Evolutionary conservation across 2,888 invertebrate species (phyloP).

Genomic region (Conus canariensis): DNA sequence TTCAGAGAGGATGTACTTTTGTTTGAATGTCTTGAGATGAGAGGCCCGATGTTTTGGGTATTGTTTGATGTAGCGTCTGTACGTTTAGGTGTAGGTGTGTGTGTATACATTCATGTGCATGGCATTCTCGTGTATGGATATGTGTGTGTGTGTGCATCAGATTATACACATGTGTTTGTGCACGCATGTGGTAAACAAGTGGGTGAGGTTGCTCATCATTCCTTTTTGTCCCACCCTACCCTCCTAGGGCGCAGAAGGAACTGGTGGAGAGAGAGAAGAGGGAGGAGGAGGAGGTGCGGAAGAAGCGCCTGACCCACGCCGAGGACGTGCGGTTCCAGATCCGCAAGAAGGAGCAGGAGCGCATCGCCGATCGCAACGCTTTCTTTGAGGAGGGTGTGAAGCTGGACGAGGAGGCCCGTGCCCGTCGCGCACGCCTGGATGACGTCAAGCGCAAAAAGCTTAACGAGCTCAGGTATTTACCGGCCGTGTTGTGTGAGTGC

Average conservation of each 20-base stretch:
- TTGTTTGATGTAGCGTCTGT: neutral
- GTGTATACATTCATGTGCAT: neutral
- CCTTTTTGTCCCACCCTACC: neutral
- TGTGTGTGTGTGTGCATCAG: neutral
- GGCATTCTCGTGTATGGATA: neutral
- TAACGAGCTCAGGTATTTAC: slow-evolving; percentile 73
- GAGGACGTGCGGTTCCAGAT: slow-evolving; percentile 77
- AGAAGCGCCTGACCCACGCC: slow-evolving; percentile 68
- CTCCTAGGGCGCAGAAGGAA: slow-evolving; percentile 77
- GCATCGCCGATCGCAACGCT: slow-evolving; percentile 74
- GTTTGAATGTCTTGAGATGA: too few relatives aligned
- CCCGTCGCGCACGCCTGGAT: slow-evolving; percentile 74
- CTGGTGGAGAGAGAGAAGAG: slow-evolving; percentile 77
- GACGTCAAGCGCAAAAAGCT: slow-evolving; percentile 78
- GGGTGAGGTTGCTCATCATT: too few relatives aligned
- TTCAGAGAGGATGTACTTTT: too few relatives aligned
- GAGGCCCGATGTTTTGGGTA: neutral
- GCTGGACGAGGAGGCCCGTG: slow-evolving; percentile 76
- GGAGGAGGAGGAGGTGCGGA: slow-evolving; percentile 67
- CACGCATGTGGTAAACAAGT: too few relatives aligned
- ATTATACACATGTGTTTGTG: too few relatives aligned
- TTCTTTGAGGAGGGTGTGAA: slow-evolving; percentile 79
- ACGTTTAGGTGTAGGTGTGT: neutral
- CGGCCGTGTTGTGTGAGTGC: neutral
- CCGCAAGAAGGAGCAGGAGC: slow-evolving; percentile 75